These are phyloP conservation scores for rabbit (Oryctolagus cuniculus) DNA, from an alignment of 2,113 vertebrate genomes.

Conservation along the genomic window DNA sequence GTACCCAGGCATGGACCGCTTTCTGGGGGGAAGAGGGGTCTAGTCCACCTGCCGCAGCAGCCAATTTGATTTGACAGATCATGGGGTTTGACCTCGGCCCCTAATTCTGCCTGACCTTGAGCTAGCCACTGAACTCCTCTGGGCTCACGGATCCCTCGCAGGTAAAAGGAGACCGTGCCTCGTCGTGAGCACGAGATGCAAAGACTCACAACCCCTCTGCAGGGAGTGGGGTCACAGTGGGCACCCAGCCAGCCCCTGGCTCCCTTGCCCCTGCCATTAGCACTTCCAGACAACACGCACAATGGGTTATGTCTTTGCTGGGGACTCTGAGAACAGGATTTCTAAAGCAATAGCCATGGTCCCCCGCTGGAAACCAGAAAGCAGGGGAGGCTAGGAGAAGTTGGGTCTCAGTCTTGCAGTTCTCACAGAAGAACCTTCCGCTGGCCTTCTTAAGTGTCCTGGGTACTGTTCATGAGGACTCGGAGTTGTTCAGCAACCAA, in stretches of 20 bases:
- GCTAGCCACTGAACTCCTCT: background rate
- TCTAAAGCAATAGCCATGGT: background rate
- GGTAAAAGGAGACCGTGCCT: background rate
- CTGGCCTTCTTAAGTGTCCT: background rate
- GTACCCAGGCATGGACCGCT: background rate
- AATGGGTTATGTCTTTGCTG: rapidly evolving
- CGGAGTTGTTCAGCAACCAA: background rate
- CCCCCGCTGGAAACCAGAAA: background rate
- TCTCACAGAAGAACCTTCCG: background rate
- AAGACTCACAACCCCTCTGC: background rate
- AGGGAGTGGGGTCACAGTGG: background rate
- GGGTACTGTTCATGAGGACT: background rate
- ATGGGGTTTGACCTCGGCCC: background rate
- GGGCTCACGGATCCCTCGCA: background rate
- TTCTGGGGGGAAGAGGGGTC: rapidly evolving
- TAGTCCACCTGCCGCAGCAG: background rate
- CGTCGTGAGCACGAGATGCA: background rate
- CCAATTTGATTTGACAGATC: background rate
- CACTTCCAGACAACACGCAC: rapidly evolving
- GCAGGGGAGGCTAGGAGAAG: background rate
- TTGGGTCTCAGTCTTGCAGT: background rate
- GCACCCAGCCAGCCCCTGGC: rapidly evolving
- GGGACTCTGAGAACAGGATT: background rate
- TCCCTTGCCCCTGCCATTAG: no score
- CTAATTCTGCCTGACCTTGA: background rate